Conservation (phyloP, 1,140 invertebrate genomes). For the Coboldia fuscipes region DNA sequence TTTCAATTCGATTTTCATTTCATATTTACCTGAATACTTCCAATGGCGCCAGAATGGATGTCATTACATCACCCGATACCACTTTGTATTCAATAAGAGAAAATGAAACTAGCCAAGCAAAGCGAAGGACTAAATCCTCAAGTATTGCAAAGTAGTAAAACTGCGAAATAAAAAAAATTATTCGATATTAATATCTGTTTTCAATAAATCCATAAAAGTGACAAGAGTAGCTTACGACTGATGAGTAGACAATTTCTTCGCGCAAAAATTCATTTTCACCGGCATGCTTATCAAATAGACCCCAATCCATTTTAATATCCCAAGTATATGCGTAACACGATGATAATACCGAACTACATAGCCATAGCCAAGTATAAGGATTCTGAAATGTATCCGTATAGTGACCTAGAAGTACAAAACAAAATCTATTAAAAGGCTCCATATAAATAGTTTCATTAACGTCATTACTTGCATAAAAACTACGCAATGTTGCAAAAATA, state of each 20-base stretch:
- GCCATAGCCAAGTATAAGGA: constrained; percentile 65
- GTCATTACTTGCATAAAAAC: constrained; percentile 33
- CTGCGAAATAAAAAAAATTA: constrained; percentile 25
- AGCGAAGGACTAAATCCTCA: constrained; percentile 84
- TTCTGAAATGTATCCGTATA: constrained; percentile 40
- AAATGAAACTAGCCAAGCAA: constrained; percentile 78
- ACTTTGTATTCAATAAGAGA: constrained; percentile 65
- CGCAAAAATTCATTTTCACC: constrained; percentile 61
- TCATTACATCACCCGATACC: constrained; percentile 66
- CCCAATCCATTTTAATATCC: constrained; percentile 99
- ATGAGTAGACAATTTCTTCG: constrained; percentile 58
- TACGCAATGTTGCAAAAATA: constrained; percentile 58
- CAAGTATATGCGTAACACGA: constrained; percentile 76
- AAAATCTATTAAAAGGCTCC: neutral
- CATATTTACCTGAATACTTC: constrained; percentile 81
- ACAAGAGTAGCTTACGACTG: constrained; percentile 25
- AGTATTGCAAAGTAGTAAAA: constrained; percentile 93
- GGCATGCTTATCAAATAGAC: constrained; percentile 72
- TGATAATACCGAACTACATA: constrained; percentile 48
- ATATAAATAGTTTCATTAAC: neutral
- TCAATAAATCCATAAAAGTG: neutral
- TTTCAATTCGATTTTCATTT: too few relatives aligned
- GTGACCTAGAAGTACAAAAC: constrained; percentile 22
- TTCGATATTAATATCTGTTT: neutral
- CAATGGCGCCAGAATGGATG: constrained; percentile 68